Percentiles rank a stretch among this genome's conserved stretches.
Conservation (phyloP, 2,113 vertebrate species). For the Cygnus atratus region DNA sequence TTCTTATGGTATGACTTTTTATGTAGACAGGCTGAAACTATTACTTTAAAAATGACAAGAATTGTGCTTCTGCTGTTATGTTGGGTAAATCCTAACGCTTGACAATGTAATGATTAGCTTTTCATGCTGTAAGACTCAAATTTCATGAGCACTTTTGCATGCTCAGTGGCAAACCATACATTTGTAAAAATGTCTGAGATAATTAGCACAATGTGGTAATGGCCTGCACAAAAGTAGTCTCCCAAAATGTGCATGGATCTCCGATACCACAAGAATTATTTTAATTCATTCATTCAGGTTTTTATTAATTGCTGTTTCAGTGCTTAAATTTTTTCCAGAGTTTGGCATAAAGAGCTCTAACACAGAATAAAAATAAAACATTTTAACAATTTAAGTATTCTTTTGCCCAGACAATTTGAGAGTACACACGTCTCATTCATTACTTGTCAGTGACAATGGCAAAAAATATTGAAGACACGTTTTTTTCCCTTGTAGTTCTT, state of each 20-base stretch:
- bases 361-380: background rate
- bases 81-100: background rate
- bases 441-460: background rate
- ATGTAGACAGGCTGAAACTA: constrained; percentile 1
- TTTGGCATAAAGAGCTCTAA: background rate
- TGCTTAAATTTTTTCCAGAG: background rate
- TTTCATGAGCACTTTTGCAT: background rate
- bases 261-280: no score
- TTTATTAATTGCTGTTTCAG: background rate
- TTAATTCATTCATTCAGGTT: no score
- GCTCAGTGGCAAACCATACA: background rate
- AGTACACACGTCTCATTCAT: background rate
- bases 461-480: background rate
- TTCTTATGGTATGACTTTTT: constrained; percentile 23
- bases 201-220: background rate
- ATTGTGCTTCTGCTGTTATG: constrained; percentile 37
- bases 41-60: background rate
- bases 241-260: background rate
- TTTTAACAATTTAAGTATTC: background rate
- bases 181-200: constrained; percentile 4
- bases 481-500: constrained; percentile 20
- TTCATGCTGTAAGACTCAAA: background rate
- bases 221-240: background rate
- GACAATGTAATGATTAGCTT: constrained; percentile 25
- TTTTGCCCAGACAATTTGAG: accelerated